Base-by-base conservation (phyloP, 2,797 vertebrate species). In the Enteromius anoplus region DNA sequence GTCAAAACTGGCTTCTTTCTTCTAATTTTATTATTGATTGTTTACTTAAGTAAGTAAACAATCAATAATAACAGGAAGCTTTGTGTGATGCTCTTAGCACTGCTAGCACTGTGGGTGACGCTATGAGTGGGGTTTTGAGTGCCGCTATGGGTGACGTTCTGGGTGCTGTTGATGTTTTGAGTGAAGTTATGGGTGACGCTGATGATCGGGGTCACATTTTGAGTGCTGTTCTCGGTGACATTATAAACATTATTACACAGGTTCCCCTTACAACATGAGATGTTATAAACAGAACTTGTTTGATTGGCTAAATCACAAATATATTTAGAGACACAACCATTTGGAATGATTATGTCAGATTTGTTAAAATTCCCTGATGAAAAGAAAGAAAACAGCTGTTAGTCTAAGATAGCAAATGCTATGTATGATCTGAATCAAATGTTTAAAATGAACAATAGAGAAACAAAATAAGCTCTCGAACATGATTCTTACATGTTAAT, bases 301-400 rank as follows among this genome's bases (percentile, higher is more conserved):
- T 10, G 53, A 3, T n/a, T 8, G 17, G 3, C 7, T n/a, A 2
- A 9, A 60, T 60, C n/a, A 60, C 55, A 60, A 60, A 26, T 0
- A 11, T 10, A 12, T 26, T 60, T 26, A 26, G n/a, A 60, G 55
- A 2, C 10, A 60, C 55, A 60, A 23, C 55, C 55, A 5, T 14
- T 60, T 2, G 1, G 2, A 23, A 60, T 0, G 2, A 0, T 0
- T 26, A 32, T 1, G 3, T 9, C 37, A 8, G 4, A 4, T 55
- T n/a, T 9, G 0, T 12, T 60, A 10, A 11, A 26, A 26, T 12
- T 0, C 23, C 0, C 58, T 60, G 58, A 26, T 60, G 23, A 60
- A 23, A 26, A 60, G 8, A 60, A 5, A 14, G 23, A 26, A 60
- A 60, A 12, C 58, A 14, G 4, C 23, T 11, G 58, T 60, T 26